Conservation (phyloP, 2,888 invertebrate genomes). For the Heliconius sara region DNA sequence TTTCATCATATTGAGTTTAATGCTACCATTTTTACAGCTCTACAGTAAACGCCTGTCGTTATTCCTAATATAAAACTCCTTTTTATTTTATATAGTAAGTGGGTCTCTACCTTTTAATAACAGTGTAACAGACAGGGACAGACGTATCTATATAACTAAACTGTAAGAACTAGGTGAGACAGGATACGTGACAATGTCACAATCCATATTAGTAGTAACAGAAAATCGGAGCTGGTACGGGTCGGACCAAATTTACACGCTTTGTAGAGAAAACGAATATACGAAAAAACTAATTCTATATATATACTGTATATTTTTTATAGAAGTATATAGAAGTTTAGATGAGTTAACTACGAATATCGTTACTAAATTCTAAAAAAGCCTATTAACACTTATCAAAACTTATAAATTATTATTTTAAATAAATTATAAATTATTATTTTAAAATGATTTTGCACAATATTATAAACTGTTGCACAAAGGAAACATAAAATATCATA, state of each 20-base stretch:
- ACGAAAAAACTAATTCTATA: not conserved
- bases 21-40: not conserved
- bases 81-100: not conserved
- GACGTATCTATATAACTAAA: conserved; percentile 7
- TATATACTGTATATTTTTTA: no score
- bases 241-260: not conserved
- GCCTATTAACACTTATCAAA: no score
- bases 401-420: no score
- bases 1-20: not conserved
- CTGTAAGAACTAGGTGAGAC: conserved; percentile 19
- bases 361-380: no score
- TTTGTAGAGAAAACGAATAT: not conserved
- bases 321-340: no score
- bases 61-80: not conserved
- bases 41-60: not conserved
- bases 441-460: not conserved
- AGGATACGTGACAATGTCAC: conserved; percentile 7
- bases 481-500: no score
- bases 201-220: conserved; percentile 7
- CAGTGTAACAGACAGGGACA: conserved; percentile 7
- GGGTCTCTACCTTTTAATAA: not conserved
- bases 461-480: no score
- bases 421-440: no score
- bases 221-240: conserved; percentile 3
- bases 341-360: no score